Evolutionary conservation across 2,888 invertebrate species (phyloP), one percentile per base, ranked within the genome.

Genomic region (Rambutsinella grinnellia): DNA sequence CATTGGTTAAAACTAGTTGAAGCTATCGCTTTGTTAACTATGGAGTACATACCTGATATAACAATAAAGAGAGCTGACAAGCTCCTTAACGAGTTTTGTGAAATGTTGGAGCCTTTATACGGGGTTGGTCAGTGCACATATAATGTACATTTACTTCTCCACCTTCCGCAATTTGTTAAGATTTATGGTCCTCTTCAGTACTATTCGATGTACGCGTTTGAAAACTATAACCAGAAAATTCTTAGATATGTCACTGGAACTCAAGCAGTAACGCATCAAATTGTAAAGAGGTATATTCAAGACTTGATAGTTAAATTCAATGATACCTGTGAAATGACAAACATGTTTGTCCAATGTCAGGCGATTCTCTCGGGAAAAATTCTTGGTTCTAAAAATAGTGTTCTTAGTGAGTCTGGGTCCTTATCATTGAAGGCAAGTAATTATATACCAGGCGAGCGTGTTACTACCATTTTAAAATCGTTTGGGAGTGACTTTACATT

Each of bases 181-280:
- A 8, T 17, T 5, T 57, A 27, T 17, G 28, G 57, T n/a, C 57
- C 57, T 17, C 17, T 57, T 6, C 57, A 57, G 15, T 57, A 57
- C 24, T 13, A 28, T 5, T 57, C 57, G 1, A 57, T 57, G 57
- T 57, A 17, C 15, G 17, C 57, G 1, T 57, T 28, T 57, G 57
- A 57, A 57, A 57, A 57, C 24, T 57, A 10, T 28, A 57, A 57
- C 17, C 57, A 57, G 17, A 2, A 15, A n/a, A 2, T 57, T 2
- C 27, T 57, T 8, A 57, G 28, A 28, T 57, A 57, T 28, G 28
- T 57, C 1, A 3, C 28, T 5, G 57, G 57, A 1, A 17, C 27
- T 17, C 57, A 57, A 15, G 27, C 1, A 10, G 15, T 57, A 2
- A 23, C 57, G 19, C 13, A 57, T 28, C 57, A 57, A 57, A n/a